These are phyloP conservation scores for Ptychobarbus kaznakovi DNA, from an alignment of 2,797 vertebrate genomes.

Conservation along the genomic window DNA sequence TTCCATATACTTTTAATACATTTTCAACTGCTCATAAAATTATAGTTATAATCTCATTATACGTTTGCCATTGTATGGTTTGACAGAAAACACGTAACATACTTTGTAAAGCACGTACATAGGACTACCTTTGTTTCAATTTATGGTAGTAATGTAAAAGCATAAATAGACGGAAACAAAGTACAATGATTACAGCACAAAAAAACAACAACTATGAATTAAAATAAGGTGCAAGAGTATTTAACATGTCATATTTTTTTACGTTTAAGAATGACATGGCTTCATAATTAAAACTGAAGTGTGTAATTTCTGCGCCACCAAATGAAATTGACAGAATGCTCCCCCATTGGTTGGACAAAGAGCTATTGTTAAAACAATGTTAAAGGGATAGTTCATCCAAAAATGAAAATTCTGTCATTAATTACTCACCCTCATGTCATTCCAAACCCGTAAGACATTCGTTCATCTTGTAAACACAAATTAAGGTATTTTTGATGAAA, in stretches of 20 bases:
- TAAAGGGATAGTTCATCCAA: background rate
- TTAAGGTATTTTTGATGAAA: no score
- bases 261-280: conserved; percentile 30
- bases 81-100: conserved; percentile 34
- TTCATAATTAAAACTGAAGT: conserved; percentile 24
- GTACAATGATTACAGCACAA: conserved; percentile 29
- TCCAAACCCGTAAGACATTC: no score
- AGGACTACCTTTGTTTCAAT: conserved; percentile 48
- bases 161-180: conserved; percentile 52
- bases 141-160: conserved; percentile 45
- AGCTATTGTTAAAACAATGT: background rate
- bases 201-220: conserved; percentile 28
- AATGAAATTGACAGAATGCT: background rate
- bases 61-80: conserved; percentile 43
- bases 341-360: background rate
- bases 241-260: conserved; percentile 47
- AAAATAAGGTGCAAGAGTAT: conserved; percentile 61
- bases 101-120: conserved; percentile 37
- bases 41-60: conserved; percentile 48
- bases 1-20: conserved; percentile 44
- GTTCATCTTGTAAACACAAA: background rate
- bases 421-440: background rate
- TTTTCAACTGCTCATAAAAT: conserved; percentile 43
- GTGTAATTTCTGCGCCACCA: background rate
- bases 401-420: background rate